Percentiles rank a stretch among this genome's conserved stretches.
Evolutionary conservation across 2,888 invertebrate species (phyloP).

Genomic region (Archips crataeganus): DNA sequence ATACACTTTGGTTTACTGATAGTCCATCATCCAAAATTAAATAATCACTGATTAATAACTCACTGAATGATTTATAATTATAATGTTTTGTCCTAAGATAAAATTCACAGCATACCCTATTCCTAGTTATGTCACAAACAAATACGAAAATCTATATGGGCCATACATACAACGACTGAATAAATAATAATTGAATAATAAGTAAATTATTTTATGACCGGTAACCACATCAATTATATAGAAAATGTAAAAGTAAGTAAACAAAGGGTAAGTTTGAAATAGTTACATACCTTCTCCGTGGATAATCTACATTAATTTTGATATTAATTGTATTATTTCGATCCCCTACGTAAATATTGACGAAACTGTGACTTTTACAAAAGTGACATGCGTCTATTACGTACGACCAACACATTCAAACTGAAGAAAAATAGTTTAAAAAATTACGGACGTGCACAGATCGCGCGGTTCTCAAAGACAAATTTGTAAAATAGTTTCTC

Average conservation of each 20-base stretch:
- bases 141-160: background rate
- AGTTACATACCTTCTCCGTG: constrained; percentile 12
- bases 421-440: background rate
- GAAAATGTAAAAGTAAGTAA: background rate
- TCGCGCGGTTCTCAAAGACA: background rate
- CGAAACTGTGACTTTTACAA: constrained; percentile 1
- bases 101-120: no score
- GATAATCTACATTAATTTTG: constrained; percentile 9
- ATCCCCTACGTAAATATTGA: constrained; percentile 23
- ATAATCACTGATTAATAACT: no score
- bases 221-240: background rate
- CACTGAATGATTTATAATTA: no score
- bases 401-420: constrained; percentile 2
- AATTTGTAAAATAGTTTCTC: background rate
- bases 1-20: no score
- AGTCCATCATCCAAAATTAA: no score
- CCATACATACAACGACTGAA: background rate
- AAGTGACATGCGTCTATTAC: background rate
- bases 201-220: background rate
- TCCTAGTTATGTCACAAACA: background rate
- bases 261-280: background rate
- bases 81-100: no score
- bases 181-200: constrained; percentile 8
- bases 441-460: background rate
- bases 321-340: constrained; percentile 4